Base-by-base conservation (phyloP, 2,797 vertebrate species). In the Falco naumanni region DNA sequence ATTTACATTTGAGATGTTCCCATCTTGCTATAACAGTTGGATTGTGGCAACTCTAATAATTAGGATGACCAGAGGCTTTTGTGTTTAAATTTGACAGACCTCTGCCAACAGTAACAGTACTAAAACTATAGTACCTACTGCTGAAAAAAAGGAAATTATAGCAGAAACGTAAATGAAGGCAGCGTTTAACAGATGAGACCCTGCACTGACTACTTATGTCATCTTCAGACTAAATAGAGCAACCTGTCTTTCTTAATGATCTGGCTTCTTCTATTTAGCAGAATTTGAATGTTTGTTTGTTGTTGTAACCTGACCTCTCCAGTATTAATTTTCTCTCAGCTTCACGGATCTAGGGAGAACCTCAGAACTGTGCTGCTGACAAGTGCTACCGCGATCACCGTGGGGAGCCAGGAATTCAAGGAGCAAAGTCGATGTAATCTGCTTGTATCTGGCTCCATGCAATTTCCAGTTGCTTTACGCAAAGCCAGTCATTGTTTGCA, bases 281-380 rank as follows among this genome's bases (percentile, higher is more conserved):
- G 33, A 94, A 92, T 92, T 74, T 77, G 53, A 87, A 89, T 77
- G 72, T 72, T 90, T 33, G 0, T 84, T 93, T 97, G 90, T 96
- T 96, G 69, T 93, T 95, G 37, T 85, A 91, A 94, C n/a, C 56
- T 82, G 91, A 90, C 45, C 83, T 87, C 34, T 68, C 57, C 68
- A 82, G 69, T 57, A 94, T 86, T 94, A 87, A 90, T 90, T 92
- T 93, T 72, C 34, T 54, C 34, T 69, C 34, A 3, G 31, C 39
- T 88, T 43, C 7, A 0, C 2, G 0, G 56, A 75, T 26, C 34
- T 70, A 69, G 54, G 24, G 41, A 93, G 69, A 85, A 64, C 41
- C 60, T 57, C 48, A 60, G 82, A 87, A 74, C 2, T 41, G 54
- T 81, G 60, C 59, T 85, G 65, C 41, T 84, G 87, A 83, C 87